phyloP scores from a whole-genome alignment of 2,888 invertebrate species.

The Drosophila subsilvestris region DNA sequence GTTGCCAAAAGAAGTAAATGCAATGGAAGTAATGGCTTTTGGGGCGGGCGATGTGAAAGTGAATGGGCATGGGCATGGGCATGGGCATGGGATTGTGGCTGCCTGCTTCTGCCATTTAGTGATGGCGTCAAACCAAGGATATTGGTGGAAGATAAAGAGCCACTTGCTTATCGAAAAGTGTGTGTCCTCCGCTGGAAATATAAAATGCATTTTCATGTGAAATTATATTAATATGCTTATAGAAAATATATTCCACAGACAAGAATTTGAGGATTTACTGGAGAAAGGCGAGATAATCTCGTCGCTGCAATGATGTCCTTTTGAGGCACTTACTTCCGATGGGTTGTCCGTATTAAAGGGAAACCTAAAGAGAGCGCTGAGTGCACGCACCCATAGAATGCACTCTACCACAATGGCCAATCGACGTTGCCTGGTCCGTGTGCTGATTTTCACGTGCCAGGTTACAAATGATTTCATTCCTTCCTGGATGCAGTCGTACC shows the following conservation, averaged over 20 bases:
- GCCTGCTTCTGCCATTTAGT: not conserved
- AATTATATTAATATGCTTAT: no score
- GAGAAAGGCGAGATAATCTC: no score
- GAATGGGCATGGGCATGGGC: no score
- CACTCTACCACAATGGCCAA: constrained; percentile 43
- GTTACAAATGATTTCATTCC: constrained; percentile 62
- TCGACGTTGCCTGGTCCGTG: constrained; percentile 27
- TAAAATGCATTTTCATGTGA: not conserved
- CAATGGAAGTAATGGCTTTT: constrained; percentile 30
- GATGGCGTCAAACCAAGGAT: not conserved
- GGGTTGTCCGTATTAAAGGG: not conserved
- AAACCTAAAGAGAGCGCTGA: not conserved
- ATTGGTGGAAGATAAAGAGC: not conserved
- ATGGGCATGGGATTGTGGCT: not conserved
- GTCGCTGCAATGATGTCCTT: no score
- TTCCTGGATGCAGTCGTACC: constrained; percentile 37
- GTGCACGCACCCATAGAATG: constrained; percentile 1
- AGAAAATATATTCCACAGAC: not conserved
- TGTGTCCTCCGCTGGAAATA: not conserved
- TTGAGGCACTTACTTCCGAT: not conserved
- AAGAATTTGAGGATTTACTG: not conserved
- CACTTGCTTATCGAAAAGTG: not conserved
- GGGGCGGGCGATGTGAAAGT: not conserved
- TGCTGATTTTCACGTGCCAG: constrained; percentile 53
- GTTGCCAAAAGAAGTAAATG: constrained; percentile 36